These are phyloP conservation scores for Pilophorus perplexus DNA, from an alignment of 2,888 invertebrate species.

Conservation along the genomic window DNA sequence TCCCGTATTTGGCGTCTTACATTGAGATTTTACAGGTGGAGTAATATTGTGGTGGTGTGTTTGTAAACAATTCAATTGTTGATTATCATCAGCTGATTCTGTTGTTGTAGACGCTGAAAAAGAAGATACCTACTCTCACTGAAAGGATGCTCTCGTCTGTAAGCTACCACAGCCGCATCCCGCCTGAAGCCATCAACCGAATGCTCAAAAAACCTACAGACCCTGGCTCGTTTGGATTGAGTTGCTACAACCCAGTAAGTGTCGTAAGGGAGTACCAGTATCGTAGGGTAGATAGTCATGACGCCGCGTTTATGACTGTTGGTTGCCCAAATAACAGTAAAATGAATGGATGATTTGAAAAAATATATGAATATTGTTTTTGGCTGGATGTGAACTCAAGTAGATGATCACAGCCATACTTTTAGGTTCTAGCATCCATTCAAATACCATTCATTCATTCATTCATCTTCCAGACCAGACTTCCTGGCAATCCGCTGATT, in stretches of 20 bases:
- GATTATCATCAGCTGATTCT: not conserved
- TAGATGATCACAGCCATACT: too few species aligned
- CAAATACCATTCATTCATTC: too few species aligned
- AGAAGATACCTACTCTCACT: constrained; percentile 67
- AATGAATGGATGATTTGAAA: too few species aligned
- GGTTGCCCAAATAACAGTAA: too few species aligned
- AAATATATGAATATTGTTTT: too few species aligned
- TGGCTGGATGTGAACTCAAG: too few species aligned
- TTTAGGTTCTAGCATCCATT: too few species aligned
- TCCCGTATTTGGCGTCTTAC: constrained; percentile 65
- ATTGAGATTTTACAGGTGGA: constrained; percentile 72
- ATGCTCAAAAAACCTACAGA: constrained; percentile 72
- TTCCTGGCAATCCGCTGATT: constrained; percentile 68
- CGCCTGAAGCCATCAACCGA: constrained; percentile 57
- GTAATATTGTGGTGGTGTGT: not conserved
- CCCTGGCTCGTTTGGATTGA: constrained; percentile 61
- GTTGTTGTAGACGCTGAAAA: constrained; percentile 58
- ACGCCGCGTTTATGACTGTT: not conserved
- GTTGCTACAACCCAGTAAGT: constrained; percentile 47
- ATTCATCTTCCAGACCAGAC: constrained; percentile 58
- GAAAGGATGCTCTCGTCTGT: constrained; percentile 68
- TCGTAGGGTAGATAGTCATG: too few species aligned
- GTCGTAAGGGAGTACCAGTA: not conserved
- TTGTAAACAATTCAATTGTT: not conserved
- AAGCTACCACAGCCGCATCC: constrained; percentile 30